Evolutionary conservation across 2,888 invertebrate genomes (phyloP).

Genomic region (Habrosyne pyritoides): DNA sequence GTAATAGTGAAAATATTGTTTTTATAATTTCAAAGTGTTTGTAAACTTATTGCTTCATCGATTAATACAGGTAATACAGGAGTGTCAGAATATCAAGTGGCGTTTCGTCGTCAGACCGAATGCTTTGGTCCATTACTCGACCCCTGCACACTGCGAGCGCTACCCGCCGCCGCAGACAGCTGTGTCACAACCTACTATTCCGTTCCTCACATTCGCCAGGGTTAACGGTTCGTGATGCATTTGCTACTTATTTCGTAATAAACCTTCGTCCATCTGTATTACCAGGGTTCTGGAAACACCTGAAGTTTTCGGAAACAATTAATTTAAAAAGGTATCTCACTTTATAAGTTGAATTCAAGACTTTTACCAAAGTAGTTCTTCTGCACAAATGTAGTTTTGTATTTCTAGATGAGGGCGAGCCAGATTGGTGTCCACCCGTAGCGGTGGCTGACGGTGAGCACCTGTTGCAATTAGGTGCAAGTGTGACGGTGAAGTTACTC

Average conservation of each 20-base stretch:
- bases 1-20: too few species aligned
- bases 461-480: conserved; percentile 53
- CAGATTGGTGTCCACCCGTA: conserved; percentile 59
- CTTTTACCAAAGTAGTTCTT: too few species aligned
- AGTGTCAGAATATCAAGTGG: conserved; percentile 85
- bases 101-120: conserved; percentile 82
- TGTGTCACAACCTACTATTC: conserved; percentile 20
- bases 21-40: too few species aligned
- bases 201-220: conserved; percentile 52
- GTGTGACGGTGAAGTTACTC: conserved; percentile 60
- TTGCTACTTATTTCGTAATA: too few species aligned
- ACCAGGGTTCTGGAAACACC: too few species aligned
- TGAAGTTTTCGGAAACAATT: too few species aligned
- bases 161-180: conserved; percentile 78
- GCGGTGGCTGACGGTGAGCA: conserved; percentile 63
- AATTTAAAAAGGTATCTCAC: too few species aligned
- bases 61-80: conserved; percentile 67
- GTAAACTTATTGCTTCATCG: too few species aligned
- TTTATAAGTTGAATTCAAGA: too few species aligned
- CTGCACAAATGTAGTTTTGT: not conserved
- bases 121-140: conserved; percentile 86
- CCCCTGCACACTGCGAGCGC: conserved; percentile 85
- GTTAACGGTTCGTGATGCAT: conserved; percentile 30
- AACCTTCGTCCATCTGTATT: too few species aligned
- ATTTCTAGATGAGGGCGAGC: conserved; percentile 31